Conservation (phyloP, 2,888 invertebrate species). For the Diloba caeruleocephala region DNA sequence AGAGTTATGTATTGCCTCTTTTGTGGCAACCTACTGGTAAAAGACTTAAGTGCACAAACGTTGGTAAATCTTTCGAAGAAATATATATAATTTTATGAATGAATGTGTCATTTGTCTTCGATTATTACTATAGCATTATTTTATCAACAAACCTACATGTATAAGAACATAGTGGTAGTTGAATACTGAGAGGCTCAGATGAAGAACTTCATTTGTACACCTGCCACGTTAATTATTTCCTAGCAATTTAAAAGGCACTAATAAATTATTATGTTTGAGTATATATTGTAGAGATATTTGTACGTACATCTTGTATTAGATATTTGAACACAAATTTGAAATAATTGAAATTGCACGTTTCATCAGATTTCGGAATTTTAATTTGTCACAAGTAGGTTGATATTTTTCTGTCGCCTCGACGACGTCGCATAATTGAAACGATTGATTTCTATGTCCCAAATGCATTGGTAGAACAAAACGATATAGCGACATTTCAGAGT, state of each 20-base stretch:
- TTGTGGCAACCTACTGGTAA: too few relatives aligned
- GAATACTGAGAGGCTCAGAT: constrained; percentile 29
- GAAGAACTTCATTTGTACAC: constrained; percentile 45
- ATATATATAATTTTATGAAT: too few relatives aligned
- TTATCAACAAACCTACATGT: constrained; percentile 29
- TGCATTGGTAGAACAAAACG: constrained; percentile 15
- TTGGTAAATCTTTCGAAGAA: too few relatives aligned
- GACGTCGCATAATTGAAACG: not conserved
- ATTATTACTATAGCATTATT: constrained; percentile 3
- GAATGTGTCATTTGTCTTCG: too few relatives aligned
- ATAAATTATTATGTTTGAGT: constrained; percentile 33
- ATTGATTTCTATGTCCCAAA: constrained; percentile 6
- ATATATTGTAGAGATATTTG: constrained; percentile 39
- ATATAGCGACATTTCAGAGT: constrained; percentile 40
- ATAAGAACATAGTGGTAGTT: constrained; percentile 23
- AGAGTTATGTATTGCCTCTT: too few relatives aligned
- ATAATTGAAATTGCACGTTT: constrained; percentile 28
- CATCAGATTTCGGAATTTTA: constrained; percentile 27
- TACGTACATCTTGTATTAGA: constrained; percentile 45
- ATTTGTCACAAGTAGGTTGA: constrained; percentile 15
- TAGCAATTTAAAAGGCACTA: constrained; percentile 46
- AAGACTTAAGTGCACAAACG: too few relatives aligned
- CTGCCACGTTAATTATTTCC: constrained; percentile 53
- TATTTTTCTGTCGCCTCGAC: not conserved
- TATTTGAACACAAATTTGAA: constrained; percentile 23